Conservation (phyloP, 2,888 invertebrate species). For the Andrena bucephala region DNA sequence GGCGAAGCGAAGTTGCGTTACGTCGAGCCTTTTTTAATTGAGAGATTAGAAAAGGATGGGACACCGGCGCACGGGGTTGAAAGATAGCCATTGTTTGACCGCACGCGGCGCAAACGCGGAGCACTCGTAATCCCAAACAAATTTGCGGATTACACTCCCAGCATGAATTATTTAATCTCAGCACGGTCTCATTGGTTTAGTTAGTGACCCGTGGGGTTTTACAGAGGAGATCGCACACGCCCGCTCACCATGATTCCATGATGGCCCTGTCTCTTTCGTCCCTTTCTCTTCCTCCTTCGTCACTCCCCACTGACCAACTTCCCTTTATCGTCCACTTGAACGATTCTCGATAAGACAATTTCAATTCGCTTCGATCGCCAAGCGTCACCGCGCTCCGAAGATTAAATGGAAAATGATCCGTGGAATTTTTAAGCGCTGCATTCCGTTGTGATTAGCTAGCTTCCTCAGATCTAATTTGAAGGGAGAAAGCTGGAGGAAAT, state of each 20-base stretch:
- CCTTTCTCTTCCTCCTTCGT: constrained; percentile 32
- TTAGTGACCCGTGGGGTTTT: constrained; percentile 77
- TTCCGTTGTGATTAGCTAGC: background rate
- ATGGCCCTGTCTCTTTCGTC: constrained; percentile 47
- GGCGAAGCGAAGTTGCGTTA: background rate
- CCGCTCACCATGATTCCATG: constrained; percentile 69
- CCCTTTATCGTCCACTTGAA: constrained; percentile 7
- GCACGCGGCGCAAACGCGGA: constrained; percentile 77
- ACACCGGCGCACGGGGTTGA: constrained; percentile 60
- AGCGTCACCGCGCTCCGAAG: background rate
- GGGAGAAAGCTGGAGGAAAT: background rate
- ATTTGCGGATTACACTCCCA: constrained; percentile 83
- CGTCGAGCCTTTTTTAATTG: constrained; percentile 54
- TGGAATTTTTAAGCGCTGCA: no score
- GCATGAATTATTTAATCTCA: constrained; percentile 83
- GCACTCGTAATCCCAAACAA: constrained; percentile 82
- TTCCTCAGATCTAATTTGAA: background rate
- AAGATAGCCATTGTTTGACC: constrained; percentile 80
- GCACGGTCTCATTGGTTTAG: constrained; percentile 79
- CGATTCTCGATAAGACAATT: constrained; percentile 13
- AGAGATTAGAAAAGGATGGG: constrained; percentile 70
- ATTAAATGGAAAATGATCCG: background rate
- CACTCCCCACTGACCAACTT: background rate
- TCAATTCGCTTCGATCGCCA: constrained; percentile 8
- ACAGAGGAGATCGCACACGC: constrained; percentile 74